A percentile compares a stretch with the other conserved stretches of the same genome.
These are phyloP conservation scores for Ambastaia sidthimunki DNA, from an alignment of 2,797 vertebrate species.

Conservation along the genomic window DNA sequence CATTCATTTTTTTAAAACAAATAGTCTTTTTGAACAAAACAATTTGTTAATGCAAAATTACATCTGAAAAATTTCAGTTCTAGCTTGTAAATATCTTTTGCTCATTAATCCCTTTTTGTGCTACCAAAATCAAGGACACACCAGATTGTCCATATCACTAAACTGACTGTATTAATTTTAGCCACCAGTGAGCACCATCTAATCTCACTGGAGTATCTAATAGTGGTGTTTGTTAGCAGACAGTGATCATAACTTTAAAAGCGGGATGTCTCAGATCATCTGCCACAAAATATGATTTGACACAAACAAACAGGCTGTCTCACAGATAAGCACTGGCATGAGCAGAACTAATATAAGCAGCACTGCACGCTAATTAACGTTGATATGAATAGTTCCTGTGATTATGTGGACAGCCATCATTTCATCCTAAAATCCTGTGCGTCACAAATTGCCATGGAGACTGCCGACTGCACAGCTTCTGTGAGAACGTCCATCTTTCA, in stretches of 20 bases:
- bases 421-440: constrained; percentile 25
- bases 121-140: not conserved
- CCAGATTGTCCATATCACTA: no score
- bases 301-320: constrained; percentile 44
- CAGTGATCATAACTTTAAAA: constrained; percentile 47
- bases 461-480: constrained; percentile 7
- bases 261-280: constrained; percentile 46
- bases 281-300: constrained; percentile 54
- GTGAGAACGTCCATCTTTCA: constrained; percentile 18
- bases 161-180: constrained; percentile 33
- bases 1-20: not conserved
- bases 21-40: not conserved
- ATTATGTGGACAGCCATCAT: constrained; percentile 11
- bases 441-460: constrained; percentile 28
- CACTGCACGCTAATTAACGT: constrained; percentile 37
- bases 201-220: constrained; percentile 27
- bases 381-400: constrained; percentile 44
- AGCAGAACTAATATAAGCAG: constrained; percentile 41
- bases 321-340: constrained; percentile 13
- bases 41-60: not conserved
- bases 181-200: constrained; percentile 31
- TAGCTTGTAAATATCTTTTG: not conserved
- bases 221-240: constrained; percentile 52
- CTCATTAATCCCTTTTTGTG: not conserved
- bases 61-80: constrained; percentile 4